Evolutionary conservation across 2,113 vertebrate genomes (phyloP).

Genomic region (Panurus biarmicus): DNA sequence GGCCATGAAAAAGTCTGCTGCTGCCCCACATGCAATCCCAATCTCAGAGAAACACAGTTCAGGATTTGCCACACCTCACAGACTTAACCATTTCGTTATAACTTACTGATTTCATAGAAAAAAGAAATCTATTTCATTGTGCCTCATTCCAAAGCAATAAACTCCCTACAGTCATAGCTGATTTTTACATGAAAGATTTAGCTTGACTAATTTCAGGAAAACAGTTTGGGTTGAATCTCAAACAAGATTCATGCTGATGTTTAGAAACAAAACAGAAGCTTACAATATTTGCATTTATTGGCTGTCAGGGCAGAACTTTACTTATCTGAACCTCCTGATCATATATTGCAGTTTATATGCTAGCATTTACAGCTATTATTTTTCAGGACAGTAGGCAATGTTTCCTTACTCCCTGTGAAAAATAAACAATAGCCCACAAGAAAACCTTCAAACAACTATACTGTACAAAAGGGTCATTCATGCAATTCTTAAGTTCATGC

Average conservation of each 20-base stretch:
- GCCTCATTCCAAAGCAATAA: neutral
- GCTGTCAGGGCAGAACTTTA: neutral
- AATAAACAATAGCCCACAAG: neutral
- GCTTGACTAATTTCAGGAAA: neutral
- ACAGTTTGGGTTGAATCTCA: neutral
- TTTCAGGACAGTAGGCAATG: neutral
- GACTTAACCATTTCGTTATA: slow-evolving; percentile 19
- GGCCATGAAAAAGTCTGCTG: slow-evolving; percentile 8
- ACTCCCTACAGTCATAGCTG: neutral
- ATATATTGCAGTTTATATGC: neutral
- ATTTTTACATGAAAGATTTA: slow-evolving; percentile 8
- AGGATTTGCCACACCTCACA: slow-evolving; percentile 12
- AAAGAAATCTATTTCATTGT: neutral
- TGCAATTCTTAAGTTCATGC: neutral
- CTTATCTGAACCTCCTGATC: neutral
- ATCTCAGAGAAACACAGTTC: slow-evolving; percentile 6
- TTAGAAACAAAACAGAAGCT: neutral
- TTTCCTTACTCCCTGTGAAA: neutral
- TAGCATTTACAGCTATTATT: neutral
- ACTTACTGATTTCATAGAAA: neutral
- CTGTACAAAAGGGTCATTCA: neutral
- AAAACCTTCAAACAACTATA: neutral
- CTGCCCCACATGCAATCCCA: neutral
- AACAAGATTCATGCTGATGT: neutral
- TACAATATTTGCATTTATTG: neutral